Percentiles rank a stretch among this genome's conserved stretches.
phyloP scores from a whole-genome alignment of 2,113 vertebrate genomes.

The Puma concolor region DNA sequence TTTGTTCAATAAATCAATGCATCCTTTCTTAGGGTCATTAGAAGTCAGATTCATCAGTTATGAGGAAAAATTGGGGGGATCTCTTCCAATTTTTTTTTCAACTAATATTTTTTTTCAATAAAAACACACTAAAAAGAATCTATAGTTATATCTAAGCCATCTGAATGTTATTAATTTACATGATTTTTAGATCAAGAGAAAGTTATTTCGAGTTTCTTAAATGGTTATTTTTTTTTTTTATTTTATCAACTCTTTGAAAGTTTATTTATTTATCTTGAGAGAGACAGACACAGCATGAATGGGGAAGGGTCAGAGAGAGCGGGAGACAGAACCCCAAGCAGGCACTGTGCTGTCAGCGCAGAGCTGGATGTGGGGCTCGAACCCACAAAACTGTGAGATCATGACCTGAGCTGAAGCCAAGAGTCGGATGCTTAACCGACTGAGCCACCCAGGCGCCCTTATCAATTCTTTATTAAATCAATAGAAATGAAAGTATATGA shows the following conservation, averaged over 20 bases:
- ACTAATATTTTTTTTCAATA: no score
- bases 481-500: neutral
- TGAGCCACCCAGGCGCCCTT: no score
- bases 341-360: no score
- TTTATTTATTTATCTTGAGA: no score
- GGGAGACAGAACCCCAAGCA: no score
- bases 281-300: no score
- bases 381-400: no score
- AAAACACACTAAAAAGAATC: neutral
- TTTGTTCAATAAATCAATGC: neutral
- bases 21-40: neutral
- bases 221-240: neutral
- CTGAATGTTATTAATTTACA: slow-evolving; percentile 48
- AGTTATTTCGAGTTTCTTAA: neutral
- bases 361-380: no score
- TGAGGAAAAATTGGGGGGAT: neutral
- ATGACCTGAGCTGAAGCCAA: no score
- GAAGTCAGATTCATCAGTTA: slow-evolving; percentile 21
- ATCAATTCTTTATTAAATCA: slow-evolving; percentile 2
- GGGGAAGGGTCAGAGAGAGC: no score
- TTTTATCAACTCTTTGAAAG: neutral
- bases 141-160: neutral
- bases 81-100: neutral
- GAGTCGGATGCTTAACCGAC: no score
- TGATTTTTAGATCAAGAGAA: neutral